Percentiles rank a stretch among this genome's conserved stretches.
phyloP scores from a whole-genome alignment of 2,888 invertebrate species.

The Ormyrus rosae region DNA sequence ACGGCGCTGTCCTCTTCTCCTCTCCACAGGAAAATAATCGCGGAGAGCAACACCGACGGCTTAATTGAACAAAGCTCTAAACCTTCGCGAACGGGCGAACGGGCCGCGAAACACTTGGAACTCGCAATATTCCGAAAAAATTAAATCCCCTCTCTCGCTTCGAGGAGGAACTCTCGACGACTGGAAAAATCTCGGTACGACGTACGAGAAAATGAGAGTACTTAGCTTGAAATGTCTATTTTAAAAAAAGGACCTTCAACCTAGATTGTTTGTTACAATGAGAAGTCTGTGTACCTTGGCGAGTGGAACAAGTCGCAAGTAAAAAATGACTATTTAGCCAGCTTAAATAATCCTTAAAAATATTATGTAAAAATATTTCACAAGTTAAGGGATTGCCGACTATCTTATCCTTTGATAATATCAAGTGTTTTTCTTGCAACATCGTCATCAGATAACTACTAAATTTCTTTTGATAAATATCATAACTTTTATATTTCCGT shows the following conservation, averaged over 20 bases:
- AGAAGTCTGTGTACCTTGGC: too few species aligned
- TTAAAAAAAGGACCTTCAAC: too few species aligned
- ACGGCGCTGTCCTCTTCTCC: slow-evolving; percentile 56
- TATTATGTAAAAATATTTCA: too few species aligned
- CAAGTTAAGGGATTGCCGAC: slow-evolving; percentile 61
- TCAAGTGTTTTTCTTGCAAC: slow-evolving; percentile 74
- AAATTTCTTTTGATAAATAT: slow-evolving; percentile 57
- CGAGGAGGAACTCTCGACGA: slow-evolving; percentile 32
- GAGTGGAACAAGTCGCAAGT: too few species aligned
- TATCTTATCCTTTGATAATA: slow-evolving; percentile 64
- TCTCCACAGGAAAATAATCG: slow-evolving; percentile 74
- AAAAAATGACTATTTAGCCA: too few species aligned
- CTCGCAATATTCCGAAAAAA: slow-evolving; percentile 71
- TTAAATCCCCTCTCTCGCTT: slow-evolving; percentile 63
- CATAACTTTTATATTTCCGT: too few species aligned
- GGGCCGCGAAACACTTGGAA: slow-evolving; percentile 66
- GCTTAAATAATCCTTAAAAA: too few species aligned
- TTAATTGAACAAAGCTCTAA: slow-evolving; percentile 75
- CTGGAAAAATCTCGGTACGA: slow-evolving; percentile 45
- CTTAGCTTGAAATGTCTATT: too few species aligned
- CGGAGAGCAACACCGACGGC: slow-evolving; percentile 62
- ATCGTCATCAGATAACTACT: slow-evolving; percentile 23
- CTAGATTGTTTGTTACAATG: too few species aligned
- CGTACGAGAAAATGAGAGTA: slow-evolving; percentile 35
- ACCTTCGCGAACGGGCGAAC: slow-evolving; percentile 62